A percentile compares a stretch with the other conserved stretches of the same genome.
These are phyloP conservation scores for Cheumatopsyche charites DNA, from an alignment of 1,140 invertebrate genomes.

Conservation along the genomic window DNA sequence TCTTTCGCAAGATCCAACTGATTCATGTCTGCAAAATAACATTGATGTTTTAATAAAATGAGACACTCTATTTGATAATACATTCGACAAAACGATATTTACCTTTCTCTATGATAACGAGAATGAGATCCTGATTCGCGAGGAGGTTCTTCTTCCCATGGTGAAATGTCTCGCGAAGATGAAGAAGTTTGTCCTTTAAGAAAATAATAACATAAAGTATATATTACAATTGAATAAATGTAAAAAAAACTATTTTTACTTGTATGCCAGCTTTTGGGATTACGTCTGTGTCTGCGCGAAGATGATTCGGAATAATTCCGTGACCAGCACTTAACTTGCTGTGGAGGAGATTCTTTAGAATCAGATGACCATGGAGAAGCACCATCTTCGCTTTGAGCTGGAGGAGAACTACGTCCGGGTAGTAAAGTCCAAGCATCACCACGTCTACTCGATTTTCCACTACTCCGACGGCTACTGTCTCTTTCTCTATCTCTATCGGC, in stretches of 20 bases:
- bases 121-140: constrained; percentile 40
- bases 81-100: not conserved
- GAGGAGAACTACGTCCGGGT: constrained; percentile 49
- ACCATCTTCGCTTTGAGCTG: constrained; percentile 60
- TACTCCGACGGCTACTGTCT: constrained; percentile 39
- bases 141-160: constrained; percentile 70
- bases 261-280: constrained; percentile 41
- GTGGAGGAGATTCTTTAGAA: constrained; percentile 65
- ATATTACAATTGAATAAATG: constrained; percentile 50
- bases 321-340: constrained; percentile 34
- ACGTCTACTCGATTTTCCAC: constrained; percentile 47
- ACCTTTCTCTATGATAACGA: constrained; percentile 47
- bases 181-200: constrained; percentile 66
- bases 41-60: not conserved
- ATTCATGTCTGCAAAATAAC: constrained; percentile 54
- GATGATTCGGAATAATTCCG: constrained; percentile 32
- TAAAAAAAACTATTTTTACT: constrained; percentile 49
- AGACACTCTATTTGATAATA: not conserved
- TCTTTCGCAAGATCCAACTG: constrained; percentile 59
- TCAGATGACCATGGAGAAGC: constrained; percentile 79
- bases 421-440: constrained; percentile 51
- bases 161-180: constrained; percentile 71
- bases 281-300: constrained; percentile 45
- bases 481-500: constrained; percentile 33
- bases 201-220: constrained; percentile 16